Percentiles rank a stretch among this genome's conserved stretches.
phyloP scores from a whole-genome alignment of 2,888 invertebrate species.

The Eurois occulta region DNA sequence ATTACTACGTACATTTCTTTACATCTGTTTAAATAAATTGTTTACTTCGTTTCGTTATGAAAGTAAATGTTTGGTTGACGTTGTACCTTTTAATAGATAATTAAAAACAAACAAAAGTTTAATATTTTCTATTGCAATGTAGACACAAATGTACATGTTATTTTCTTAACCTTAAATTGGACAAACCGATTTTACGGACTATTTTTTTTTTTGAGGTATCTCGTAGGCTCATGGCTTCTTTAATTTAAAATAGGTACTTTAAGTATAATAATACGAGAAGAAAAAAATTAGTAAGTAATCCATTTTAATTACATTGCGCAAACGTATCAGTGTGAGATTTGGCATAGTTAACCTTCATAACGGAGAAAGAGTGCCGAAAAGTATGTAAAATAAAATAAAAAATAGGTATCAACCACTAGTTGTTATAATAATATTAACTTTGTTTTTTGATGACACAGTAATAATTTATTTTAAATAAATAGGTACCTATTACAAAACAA shows the following conservation, averaged over 20 bases:
- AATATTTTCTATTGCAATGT: background rate
- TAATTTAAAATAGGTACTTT: too few species aligned
- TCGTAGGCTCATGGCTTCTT: too few species aligned
- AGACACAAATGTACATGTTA: background rate
- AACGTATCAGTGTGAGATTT: background rate
- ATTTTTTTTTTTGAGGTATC: too few species aligned
- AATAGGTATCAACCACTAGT: too few species aligned
- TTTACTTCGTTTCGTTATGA: constrained; percentile 45
- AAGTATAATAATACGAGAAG: too few species aligned
- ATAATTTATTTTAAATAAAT: background rate
- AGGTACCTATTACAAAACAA: background rate
- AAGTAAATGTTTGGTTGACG: constrained; percentile 21
- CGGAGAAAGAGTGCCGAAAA: background rate
- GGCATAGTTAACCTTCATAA: background rate
- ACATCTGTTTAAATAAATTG: constrained; percentile 42
- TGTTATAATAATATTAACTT: too few species aligned
- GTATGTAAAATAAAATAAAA: too few species aligned
- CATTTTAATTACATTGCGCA: background rate
- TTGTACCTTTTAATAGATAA: too few species aligned
- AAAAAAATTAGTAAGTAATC: background rate
- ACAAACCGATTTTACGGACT: too few species aligned
- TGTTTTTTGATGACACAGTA: background rate
- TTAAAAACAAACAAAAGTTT: too few species aligned
- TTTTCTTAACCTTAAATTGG: too few species aligned
- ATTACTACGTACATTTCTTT: background rate